Percentiles rank a stretch among this genome's conserved stretches.
These are phyloP conservation scores for Sebastes hubbsi DNA, from an alignment of 2,797 vertebrate species.

Conservation along the genomic window DNA sequence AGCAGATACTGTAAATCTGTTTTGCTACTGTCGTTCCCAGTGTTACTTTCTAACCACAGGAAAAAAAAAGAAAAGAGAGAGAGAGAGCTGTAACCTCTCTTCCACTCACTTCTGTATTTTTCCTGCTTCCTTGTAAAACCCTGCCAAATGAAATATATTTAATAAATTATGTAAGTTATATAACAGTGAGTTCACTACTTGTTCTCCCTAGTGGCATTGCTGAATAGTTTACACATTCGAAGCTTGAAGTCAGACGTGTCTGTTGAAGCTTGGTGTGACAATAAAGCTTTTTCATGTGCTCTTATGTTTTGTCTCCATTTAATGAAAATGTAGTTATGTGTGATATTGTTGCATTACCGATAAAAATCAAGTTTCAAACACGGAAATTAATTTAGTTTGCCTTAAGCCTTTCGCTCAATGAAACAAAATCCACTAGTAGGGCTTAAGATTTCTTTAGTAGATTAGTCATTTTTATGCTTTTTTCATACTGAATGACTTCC, in stretches of 20 bases:
- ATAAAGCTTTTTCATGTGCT: slow-evolving; percentile 88
- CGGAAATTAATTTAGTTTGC: background rate
- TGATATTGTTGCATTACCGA: too few species aligned
- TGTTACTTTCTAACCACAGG: slow-evolving; percentile 76
- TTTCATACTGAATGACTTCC: too few species aligned
- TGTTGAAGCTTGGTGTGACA: slow-evolving; percentile 88
- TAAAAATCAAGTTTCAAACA: too few species aligned
- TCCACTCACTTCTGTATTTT: slow-evolving; percentile 58
- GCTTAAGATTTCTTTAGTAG: too few species aligned
- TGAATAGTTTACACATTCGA: slow-evolving; percentile 84
- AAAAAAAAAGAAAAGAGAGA: slow-evolving; percentile 46
- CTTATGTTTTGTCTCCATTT: background rate
- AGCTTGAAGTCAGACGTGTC: slow-evolving; percentile 81
- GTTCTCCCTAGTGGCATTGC: slow-evolving; percentile 79
- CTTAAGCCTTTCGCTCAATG: background rate
- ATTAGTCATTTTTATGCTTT: too few species aligned
- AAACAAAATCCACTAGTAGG: background rate
- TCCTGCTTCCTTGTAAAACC: slow-evolving; percentile 86
- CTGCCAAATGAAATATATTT: slow-evolving; percentile 86
- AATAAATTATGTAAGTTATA: slow-evolving; percentile 83
- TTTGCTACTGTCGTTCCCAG: slow-evolving; percentile 78
- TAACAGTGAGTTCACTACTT: slow-evolving; percentile 71
- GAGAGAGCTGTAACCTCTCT: slow-evolving; percentile 53
- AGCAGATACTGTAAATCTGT: slow-evolving; percentile 76
- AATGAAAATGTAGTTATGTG: background rate